Base-by-base conservation (phyloP, 2,888 invertebrate genomes). In the Pyrocoelia pectoralis region DNA sequence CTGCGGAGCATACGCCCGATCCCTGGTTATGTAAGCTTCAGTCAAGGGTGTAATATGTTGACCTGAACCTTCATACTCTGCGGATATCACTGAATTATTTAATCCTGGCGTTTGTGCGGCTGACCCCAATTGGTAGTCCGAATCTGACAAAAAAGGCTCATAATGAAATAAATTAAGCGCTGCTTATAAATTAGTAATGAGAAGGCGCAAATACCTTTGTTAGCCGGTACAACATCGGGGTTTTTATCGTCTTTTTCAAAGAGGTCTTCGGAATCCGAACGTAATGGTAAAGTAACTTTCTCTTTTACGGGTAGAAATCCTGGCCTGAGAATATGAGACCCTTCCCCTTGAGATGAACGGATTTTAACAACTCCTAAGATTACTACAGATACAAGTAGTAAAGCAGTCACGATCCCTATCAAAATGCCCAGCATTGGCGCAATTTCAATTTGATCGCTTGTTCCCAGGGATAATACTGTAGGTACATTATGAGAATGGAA, bases 221-320 rank as follows among this genome's bases (percentile, higher is more conserved):
- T 93, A 72, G 91, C 88, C 19, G 94, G 94, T 64, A 94, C 91
- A 68, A 94, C 93, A 79, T 94, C 94, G 19, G 94, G 94, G 84
- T 94, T 94, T 80, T 90, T 91, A 81, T 95, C 95, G 77, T 95
- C 94, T 70, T 85, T 85, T 69, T 87, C 88, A 73, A 91, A 90
- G 77, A 91, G 87, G 76, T 90, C 90, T 70, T 91, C 89, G 14
- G 88, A 86, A 70, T 82, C 83, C 72, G 84, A 85, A 71, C 85
- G 84, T 68, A 86, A 84, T 71, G 89, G 89, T 78, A 89, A 82
- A 58, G 88, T 85, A 67, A 87, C 88, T 82, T 90, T 91, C 79
- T 89, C 85, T 80, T 87, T 88, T 75, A 86, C 84, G 71, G 85
- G 84, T 70, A 87, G 83, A 79, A 85, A 84, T 74, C 85, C 83